A percentile compares a stretch with the other conserved stretches of the same genome.
Evolutionary conservation across 2,797 vertebrate species (phyloP).

Genomic region (Taeniopygia guttata): DNA sequence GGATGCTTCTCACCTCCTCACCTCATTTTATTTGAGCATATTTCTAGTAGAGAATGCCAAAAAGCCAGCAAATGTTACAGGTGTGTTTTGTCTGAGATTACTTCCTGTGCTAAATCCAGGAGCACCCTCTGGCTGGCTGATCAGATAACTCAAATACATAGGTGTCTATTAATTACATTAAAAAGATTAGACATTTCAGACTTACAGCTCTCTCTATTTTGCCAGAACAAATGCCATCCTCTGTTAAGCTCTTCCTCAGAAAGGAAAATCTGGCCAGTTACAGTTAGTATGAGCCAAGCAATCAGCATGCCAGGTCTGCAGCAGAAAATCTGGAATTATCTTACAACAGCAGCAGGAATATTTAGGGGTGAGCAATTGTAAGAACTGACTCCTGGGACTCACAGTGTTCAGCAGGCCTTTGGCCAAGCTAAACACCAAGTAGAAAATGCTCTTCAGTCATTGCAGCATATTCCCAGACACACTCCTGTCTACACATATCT

Average conservation of each 20-base stretch:
- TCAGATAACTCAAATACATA: neutral
- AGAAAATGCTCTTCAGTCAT: conserved; percentile 52
- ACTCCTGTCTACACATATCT: neutral
- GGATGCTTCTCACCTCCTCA: neutral
- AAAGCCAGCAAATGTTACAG: neutral
- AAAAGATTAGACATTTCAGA: conserved; percentile 19
- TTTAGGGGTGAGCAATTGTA: conserved; percentile 50
- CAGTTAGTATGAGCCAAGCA: conserved; percentile 10
- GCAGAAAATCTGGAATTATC: conserved; percentile 62
- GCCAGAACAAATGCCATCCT: conserved; percentile 47
- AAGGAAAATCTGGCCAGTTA: conserved; percentile 30
- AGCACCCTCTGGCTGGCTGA: neutral
- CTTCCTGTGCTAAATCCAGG: neutral
- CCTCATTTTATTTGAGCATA: neutral
- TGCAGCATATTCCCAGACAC: neutral
- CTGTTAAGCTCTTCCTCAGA: conserved; percentile 25
- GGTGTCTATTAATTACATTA: neutral
- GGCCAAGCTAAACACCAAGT: conserved; percentile 68
- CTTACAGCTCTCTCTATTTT: neutral
- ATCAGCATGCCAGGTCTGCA: conserved; percentile 39
- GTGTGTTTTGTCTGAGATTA: conserved; percentile 22
- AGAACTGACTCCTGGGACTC: conserved; percentile 50
- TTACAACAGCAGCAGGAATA: conserved; percentile 43
- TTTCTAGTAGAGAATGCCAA: neutral
- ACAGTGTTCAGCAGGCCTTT: neutral